phyloP scores from a whole-genome alignment of 1,140 invertebrate genomes.

The Pteromalus puparum region DNA sequence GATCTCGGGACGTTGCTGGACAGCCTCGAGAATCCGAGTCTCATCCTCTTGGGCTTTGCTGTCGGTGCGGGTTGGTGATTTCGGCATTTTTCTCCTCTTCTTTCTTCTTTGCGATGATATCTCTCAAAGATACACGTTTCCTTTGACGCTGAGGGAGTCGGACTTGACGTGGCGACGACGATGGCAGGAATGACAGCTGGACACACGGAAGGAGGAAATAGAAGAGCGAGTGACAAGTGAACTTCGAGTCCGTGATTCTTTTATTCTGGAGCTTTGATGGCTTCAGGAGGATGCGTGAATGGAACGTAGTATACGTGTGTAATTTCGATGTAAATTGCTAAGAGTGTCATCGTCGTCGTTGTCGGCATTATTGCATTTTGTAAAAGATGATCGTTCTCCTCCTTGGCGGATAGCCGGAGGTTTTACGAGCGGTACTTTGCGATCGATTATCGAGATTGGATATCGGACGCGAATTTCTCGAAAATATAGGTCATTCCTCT shows the following conservation, averaged over 20 bases:
- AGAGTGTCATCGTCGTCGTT: not conserved
- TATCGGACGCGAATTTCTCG: slow-evolving; percentile 50
- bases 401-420: not conserved
- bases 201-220: not conserved
- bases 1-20: slow-evolving; percentile 46
- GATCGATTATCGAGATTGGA: slow-evolving; percentile 52
- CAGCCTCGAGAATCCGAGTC: slow-evolving; percentile 40
- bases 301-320: not conserved
- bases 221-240: slow-evolving; percentile 38
- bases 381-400: slow-evolving; percentile 29
- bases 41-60: slow-evolving; percentile 31
- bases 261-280: too few species aligned
- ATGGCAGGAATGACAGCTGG: not conserved
- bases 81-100: slow-evolving; percentile 37
- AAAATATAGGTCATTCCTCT: slow-evolving; percentile 52
- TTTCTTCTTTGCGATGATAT: not conserved
- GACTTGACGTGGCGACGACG: not conserved
- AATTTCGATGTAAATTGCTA: slow-evolving; percentile 47
- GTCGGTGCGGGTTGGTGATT: not conserved
- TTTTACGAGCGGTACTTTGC: slow-evolving; percentile 40
- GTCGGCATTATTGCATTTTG: slow-evolving; percentile 43
- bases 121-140: too few species aligned
- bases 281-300: not conserved
- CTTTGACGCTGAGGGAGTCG: too few species aligned
- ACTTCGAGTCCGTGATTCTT: not conserved